Evolutionary conservation across 2,113 vertebrate species (phyloP).

Genomic region (Python bivittatus): DNA sequence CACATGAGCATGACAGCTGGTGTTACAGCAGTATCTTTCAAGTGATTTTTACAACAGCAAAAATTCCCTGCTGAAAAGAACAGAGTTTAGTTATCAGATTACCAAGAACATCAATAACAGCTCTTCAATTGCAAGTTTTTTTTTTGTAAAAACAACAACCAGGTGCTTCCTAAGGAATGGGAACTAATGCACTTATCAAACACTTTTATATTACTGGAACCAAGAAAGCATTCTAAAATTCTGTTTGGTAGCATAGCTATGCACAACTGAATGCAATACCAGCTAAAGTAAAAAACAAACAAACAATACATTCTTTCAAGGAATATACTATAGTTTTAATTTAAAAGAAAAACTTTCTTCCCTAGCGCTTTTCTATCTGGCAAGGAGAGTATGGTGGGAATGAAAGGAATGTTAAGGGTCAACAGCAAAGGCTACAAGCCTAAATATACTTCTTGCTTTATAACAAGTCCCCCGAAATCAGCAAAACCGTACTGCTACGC

Average conservation of each 20-base stretch:
- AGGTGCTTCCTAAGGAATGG: background rate
- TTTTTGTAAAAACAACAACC: conserved; percentile 8
- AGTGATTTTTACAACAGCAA: conserved; percentile 60
- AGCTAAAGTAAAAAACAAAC: background rate
- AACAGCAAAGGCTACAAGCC: background rate
- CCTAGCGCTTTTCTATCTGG: background rate
- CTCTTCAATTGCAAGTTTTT: conserved; percentile 32
- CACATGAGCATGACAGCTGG: conserved; percentile 70
- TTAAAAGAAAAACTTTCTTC: background rate
- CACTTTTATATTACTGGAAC: background rate
- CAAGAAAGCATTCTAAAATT: background rate
- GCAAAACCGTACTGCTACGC: background rate
- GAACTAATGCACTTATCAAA: background rate
- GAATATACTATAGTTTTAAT: background rate
- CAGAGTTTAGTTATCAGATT: conserved; percentile 54
- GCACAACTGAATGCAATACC: background rate
- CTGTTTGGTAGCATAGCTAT: background rate
- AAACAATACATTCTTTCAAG: background rate
- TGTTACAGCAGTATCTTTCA: conserved; percentile 71
- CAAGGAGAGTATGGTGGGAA: background rate
- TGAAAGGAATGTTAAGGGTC: background rate
- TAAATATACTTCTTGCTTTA: background rate
- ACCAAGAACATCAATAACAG: conserved; percentile 36
- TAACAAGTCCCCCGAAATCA: background rate
- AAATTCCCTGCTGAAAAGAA: conserved; percentile 57